These are phyloP conservation scores for Lithophane semibrunnea DNA, from an alignment of 2,888 invertebrate species.

Conservation along the genomic window DNA sequence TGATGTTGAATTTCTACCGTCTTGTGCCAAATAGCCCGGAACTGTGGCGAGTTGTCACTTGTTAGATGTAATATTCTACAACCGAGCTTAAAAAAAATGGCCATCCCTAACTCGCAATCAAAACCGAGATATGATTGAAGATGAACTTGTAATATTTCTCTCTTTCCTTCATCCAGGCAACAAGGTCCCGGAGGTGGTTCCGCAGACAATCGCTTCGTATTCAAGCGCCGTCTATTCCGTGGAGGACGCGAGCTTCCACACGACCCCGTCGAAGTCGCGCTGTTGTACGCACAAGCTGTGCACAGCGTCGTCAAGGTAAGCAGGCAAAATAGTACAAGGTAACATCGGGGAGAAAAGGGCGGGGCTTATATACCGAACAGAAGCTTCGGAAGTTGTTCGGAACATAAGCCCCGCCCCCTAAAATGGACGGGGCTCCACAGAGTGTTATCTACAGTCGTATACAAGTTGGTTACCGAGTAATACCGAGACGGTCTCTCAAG, in stretches of 20 bases:
- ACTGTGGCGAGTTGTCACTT: neutral
- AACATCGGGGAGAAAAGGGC: neutral
- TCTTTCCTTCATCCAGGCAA: slow-evolving; percentile 75
- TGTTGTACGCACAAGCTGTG: slow-evolving; percentile 98
- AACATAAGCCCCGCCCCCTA: neutral
- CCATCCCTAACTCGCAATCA: neutral
- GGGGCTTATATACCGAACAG: neutral
- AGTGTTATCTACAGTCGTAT: neutral
- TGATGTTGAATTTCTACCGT: neutral
- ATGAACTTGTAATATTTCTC: neutral
- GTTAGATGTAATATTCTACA: neutral
- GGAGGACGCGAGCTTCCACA: slow-evolving; percentile 97
- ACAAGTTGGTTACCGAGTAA: neutral
- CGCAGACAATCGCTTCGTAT: slow-evolving; percentile 97
- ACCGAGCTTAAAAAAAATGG: neutral
- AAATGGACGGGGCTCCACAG: neutral
- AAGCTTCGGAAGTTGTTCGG: neutral
- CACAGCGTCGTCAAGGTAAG: slow-evolving; percentile 97
- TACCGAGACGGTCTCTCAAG: neutral
- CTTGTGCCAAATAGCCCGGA: neutral
- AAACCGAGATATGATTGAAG: neutral
- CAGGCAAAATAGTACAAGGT: neutral
- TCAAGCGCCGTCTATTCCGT: slow-evolving; percentile 97
- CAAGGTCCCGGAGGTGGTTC: slow-evolving; percentile 93
- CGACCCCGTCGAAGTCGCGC: slow-evolving; percentile 98